phyloP scores from a whole-genome alignment of 37 sponge, comb jelly and placozoan genomes.

The Hormiphora californensis region DNA sequence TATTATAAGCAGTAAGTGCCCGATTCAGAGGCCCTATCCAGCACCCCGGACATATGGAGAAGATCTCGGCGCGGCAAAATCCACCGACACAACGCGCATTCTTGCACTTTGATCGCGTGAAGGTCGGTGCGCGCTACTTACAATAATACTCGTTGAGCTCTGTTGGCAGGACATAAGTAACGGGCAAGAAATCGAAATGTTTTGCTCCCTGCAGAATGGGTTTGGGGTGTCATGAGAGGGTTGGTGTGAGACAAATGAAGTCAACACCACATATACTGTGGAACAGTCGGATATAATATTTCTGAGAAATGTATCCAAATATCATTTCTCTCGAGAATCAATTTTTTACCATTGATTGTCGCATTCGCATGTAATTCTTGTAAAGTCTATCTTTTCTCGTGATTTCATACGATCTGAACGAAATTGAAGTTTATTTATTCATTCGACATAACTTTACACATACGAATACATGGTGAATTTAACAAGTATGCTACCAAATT shows the following conservation, averaged over 20 bases:
- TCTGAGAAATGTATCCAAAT: too few relatives aligned
- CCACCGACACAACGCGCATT: too few relatives aligned
- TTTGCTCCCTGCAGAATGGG: slow-evolving; percentile 56
- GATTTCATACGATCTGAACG: slow-evolving; percentile 63
- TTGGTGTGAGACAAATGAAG: not conserved
- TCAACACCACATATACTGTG: not conserved
- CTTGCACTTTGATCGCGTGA: too few relatives aligned
- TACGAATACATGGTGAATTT: too few relatives aligned
- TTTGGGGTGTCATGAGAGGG: not conserved
- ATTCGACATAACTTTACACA: too few relatives aligned
- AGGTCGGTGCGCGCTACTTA: slow-evolving; percentile 43
- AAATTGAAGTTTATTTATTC: too few relatives aligned
- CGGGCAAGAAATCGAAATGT: slow-evolving; percentile 69
- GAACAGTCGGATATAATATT: too few relatives aligned
- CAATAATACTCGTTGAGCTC: slow-evolving; percentile 60
- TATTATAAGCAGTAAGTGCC: too few relatives aligned
- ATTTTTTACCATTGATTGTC: slow-evolving; percentile 57
- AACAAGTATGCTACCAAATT: too few relatives aligned
- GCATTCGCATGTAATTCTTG: slow-evolving; percentile 63
- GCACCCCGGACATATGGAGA: not conserved
- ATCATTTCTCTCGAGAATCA: not conserved
- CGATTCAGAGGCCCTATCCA: too few relatives aligned
- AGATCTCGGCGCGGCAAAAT: too few relatives aligned
- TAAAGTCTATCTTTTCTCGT: slow-evolving; percentile 70
- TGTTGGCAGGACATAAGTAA: slow-evolving; percentile 64